Evolutionary conservation across 2,113 vertebrate species (phyloP), one percentile per base, ranked within the genome.

Genomic region (Ochotona curzoniae): DNA sequence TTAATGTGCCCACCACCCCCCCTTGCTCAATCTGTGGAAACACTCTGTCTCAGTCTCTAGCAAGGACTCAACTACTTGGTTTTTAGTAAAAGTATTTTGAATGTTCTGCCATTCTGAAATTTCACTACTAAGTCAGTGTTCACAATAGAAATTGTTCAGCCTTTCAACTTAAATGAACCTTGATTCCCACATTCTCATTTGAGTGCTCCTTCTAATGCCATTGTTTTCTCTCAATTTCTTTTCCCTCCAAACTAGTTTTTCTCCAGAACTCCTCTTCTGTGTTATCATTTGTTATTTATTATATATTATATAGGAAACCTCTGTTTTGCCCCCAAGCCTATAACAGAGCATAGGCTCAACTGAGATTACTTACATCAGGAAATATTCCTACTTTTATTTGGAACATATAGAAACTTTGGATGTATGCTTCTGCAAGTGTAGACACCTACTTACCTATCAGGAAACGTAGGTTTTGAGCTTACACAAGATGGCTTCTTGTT

Each of bases 351-450:
- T 61, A 91, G 66, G 8, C 20, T 51, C 47, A 85, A 78, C n/a
- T 15, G 92, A 92, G 5, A 32, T 84, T 17, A 18, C 63, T 76
- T 95, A 12, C 7, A 18, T 93, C 32, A 54, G 17, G 28, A 92
- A 95, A 82, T 88, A 51, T 15, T 95, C 11, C 60, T 18, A 67
- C 76, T 35, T 80, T 89, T 47, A 66, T 95, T 86, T 15, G 35
- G 47, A 91, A 25, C 51, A 35, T 4, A 30, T 90, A 73, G 21
- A 69, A 35, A 17, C 70, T 93, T 51, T 63, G 17, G 10, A 4
- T 92, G 54, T 60, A 38, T 89, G 17, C 8, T 20, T 93, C 83
- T 94, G 18, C 30, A 60, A 44, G 26, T 87, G 28, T 88, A 64
- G 54, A 49, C 26, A 23, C 18, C 73, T 84, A 61, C 57, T 20